These are phyloP conservation scores for Hyles lineata DNA, from an alignment of 2,888 invertebrate genomes.

Conservation along the genomic window DNA sequence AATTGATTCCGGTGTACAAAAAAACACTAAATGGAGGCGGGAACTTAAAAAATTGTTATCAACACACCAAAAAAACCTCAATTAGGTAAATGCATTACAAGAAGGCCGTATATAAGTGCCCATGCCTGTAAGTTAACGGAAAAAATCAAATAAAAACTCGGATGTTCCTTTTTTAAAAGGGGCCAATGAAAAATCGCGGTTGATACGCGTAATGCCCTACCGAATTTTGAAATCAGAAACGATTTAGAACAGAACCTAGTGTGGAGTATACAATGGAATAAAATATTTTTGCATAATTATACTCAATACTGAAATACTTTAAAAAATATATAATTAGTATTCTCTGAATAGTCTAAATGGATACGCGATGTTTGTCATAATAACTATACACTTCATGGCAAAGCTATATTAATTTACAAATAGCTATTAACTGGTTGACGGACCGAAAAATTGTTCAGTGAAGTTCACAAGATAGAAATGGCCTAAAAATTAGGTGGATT, in stretches of 20 bases:
- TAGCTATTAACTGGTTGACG: no score
- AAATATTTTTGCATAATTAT: slow-evolving; percentile 3
- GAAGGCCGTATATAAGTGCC: slow-evolving; percentile 48
- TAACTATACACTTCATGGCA: no score
- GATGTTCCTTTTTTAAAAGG: slow-evolving; percentile 64
- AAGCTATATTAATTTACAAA: no score
- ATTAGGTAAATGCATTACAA: slow-evolving; percentile 49
- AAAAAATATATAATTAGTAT: not conserved
- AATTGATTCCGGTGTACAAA: slow-evolving; percentile 19
- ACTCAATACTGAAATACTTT: not conserved
- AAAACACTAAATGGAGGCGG: slow-evolving; percentile 19
- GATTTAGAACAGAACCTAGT: slow-evolving; percentile 44
- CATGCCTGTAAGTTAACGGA: slow-evolving; percentile 49
- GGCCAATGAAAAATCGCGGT: slow-evolving; percentile 73
- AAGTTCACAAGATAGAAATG: no score
- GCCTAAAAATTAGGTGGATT: no score
- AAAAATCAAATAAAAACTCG: slow-evolving; percentile 51
- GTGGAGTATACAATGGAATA: slow-evolving; percentile 38
- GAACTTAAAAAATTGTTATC: slow-evolving; percentile 38
- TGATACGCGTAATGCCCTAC: slow-evolving; percentile 74
- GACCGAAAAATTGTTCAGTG: no score
- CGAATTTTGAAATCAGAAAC: slow-evolving; percentile 75
- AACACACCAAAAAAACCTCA: slow-evolving; percentile 35
- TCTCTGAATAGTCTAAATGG: no score
- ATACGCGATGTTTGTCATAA: no score